Base-by-base conservation (phyloP, 2,113 vertebrate genomes). In the Pipra filicauda region DNA sequence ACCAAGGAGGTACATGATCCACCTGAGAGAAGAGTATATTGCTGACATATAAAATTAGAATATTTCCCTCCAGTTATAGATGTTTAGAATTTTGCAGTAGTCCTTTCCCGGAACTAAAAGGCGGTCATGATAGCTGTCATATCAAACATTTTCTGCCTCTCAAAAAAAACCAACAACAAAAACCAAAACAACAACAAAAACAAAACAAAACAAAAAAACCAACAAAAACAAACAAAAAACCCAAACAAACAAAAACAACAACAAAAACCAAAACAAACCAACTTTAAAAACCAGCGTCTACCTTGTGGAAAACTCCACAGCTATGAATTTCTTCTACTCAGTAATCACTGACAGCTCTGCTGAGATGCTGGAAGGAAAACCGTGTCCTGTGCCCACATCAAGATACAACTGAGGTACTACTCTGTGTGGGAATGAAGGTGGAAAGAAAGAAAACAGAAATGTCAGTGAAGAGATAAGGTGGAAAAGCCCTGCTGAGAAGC, bases 401-500 rank as follows among this genome's bases (percentile, higher is more conserved):
- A 91, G 66, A 62, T 91, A 82, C 19, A 65, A 72, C 35, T 26
- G 39, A 94, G 88, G 76, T 89, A 88, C 24, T 59, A 49, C 57
- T 57, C 3, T 22, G 37, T 5, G 13, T 24, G 24, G 37, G 33
- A n/a, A 71, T 30, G 23, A 58, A 31, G 41, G n/a, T 59, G 70
- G n/a, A 51, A 49, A 82, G 69, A 64, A 74, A 82, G 66, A 94
- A 89, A 85, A 66, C 41, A 93, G 75, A 91, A 96, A 58, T 43
- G 37, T 39, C 71, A 70, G 65, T 35, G 54, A 85, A 79, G 43
- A 94, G 54, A 80, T 28, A 78, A 83, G 54, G 52, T 83, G 70
- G 30, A 92, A 95, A 95, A 52, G 30, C 65, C 71, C 64, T 24
- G 15, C 35, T 62, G 77, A 87, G 73, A 87, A 89, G 27, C 46